Conservation (phyloP, 1,140 invertebrate genomes). For the Monomorium pharaonis region DNA sequence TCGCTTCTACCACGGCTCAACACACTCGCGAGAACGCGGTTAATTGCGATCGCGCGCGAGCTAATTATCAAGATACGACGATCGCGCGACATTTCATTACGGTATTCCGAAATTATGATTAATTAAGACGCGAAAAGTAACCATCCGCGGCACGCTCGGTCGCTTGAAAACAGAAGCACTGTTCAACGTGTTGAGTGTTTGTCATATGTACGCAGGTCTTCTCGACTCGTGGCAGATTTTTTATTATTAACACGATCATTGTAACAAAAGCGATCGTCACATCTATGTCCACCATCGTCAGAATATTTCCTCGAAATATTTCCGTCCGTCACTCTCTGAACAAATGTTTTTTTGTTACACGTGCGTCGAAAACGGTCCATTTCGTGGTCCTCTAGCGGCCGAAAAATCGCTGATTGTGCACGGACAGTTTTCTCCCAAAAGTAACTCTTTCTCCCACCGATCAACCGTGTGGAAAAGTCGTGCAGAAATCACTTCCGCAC, state of each 20-base stretch:
- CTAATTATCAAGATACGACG: not conserved
- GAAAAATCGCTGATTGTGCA: no score
- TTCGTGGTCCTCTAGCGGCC: no score
- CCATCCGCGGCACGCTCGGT: not conserved
- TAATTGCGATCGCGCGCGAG: not conserved
- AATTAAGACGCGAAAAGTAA: not conserved
- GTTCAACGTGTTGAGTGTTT: not conserved
- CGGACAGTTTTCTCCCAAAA: no score
- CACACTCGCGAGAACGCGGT: not conserved
- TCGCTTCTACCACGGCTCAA: not conserved
- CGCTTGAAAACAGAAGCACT: not conserved
- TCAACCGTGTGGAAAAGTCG: no score
- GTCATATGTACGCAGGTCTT: not conserved
- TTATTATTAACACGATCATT: not conserved
- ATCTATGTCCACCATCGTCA: not conserved
- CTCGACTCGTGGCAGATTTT: not conserved
- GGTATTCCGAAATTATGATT: conserved; percentile 1
- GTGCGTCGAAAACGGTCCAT: no score
- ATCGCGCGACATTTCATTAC: not conserved
- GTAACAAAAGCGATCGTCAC: not conserved
- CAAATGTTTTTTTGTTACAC: no score
- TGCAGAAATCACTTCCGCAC: no score
- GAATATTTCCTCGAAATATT: not conserved
- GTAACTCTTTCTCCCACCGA: no score
- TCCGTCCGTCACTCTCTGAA: no score